phyloP scores from a whole-genome alignment of 2,888 invertebrate genomes.

The Brachycybe producta region DNA sequence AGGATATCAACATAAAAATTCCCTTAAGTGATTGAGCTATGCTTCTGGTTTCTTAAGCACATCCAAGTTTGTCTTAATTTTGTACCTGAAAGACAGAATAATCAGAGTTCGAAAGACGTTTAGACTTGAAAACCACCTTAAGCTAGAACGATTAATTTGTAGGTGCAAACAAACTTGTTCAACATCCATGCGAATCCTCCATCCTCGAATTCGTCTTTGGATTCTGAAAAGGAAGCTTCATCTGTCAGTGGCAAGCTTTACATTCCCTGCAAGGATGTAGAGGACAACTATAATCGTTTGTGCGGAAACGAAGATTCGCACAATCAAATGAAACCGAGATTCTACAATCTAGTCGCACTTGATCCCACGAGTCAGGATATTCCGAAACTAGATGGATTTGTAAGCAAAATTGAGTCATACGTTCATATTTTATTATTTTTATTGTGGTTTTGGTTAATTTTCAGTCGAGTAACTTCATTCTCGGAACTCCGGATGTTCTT shows the following conservation, averaged over 20 bases:
- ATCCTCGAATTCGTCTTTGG: slow-evolving; percentile 19
- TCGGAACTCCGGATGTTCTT: slow-evolving; percentile 81
- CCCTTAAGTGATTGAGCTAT: no score
- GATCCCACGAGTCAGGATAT: slow-evolving; percentile 58
- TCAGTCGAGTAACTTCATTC: slow-evolving; percentile 77
- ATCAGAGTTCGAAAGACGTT: no score
- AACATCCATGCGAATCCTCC: slow-evolving; percentile 27
- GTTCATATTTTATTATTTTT: slow-evolving; percentile 3
- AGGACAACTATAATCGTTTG: slow-evolving; percentile 47
- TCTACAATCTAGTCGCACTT: slow-evolving; percentile 72
- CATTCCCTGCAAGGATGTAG: slow-evolving; percentile 59
- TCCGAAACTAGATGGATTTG: slow-evolving; percentile 67
- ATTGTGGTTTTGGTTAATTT: slow-evolving; percentile 22
- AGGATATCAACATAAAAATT: no score
- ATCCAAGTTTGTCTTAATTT: no score
- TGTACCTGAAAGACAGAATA: no score
- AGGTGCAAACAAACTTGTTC: slow-evolving; percentile 69
- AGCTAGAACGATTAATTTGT: no score
- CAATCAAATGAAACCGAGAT: slow-evolving; percentile 61
- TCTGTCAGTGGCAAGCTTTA: slow-evolving; percentile 36
- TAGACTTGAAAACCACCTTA: no score
- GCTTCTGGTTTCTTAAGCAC: slow-evolving; percentile 1
- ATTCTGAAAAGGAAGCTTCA: slow-evolving; percentile 22
- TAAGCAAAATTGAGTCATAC: slow-evolving; percentile 25
- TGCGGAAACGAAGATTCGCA: slow-evolving; percentile 29